Conservation (phyloP, 2,888 invertebrate species). For the Agrochola litura region DNA sequence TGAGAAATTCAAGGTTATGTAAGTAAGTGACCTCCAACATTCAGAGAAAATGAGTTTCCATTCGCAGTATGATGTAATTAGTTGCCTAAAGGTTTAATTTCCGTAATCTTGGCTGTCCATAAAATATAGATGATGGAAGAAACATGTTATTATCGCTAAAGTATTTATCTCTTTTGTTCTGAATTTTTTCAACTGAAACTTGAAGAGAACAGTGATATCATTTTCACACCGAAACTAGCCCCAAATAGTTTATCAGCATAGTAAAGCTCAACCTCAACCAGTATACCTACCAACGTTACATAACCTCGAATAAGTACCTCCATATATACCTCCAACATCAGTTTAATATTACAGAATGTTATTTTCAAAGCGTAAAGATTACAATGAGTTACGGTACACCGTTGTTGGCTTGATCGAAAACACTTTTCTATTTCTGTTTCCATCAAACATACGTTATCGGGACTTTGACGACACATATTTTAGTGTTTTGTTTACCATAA, state of each 20-base stretch:
- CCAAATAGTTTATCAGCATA: background rate
- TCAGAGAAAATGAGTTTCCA: conserved; percentile 7
- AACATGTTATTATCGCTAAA: background rate
- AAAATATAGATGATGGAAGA: background rate
- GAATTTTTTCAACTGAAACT: background rate
- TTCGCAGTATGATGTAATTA: background rate
- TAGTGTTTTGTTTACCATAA: conserved; percentile 59
- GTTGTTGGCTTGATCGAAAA: conserved; percentile 44
- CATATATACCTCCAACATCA: conserved; percentile 11
- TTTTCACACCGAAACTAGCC: background rate
- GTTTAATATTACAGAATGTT: conserved; percentile 56
- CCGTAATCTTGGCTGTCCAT: background rate
- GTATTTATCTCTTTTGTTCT: background rate
- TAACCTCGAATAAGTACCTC: conserved; percentile 14
- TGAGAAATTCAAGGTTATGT: conserved; percentile 10
- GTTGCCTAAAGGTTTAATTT: background rate
- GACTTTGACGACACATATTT: conserved; percentile 57
- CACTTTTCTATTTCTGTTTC: conserved; percentile 59
- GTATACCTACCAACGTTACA: conserved; percentile 10
- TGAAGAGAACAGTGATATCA: background rate
- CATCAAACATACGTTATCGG: conserved; percentile 59
- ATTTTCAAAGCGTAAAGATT: conserved; percentile 55
- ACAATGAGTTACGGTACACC: conserved; percentile 50
- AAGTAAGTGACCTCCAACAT: background rate
- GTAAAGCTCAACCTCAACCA: background rate